These are phyloP conservation scores for Nowickia ferox DNA, from an alignment of 2,888 invertebrate genomes.

Conservation along the genomic window DNA sequence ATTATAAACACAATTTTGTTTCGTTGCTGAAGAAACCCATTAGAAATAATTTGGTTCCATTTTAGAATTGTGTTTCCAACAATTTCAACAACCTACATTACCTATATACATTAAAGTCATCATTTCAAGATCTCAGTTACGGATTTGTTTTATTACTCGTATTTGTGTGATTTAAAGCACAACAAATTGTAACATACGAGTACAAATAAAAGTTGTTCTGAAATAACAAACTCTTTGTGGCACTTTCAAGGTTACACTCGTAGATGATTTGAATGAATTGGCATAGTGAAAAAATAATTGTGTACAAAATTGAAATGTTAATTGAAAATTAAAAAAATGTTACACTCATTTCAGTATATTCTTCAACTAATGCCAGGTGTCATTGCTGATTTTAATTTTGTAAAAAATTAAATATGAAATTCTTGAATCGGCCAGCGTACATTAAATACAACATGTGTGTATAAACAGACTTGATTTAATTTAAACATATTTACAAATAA, in stretches of 20 bases:
- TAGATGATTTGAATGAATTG: constrained; percentile 32
- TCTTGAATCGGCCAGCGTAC: constrained; percentile 25
- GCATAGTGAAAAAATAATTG: background rate
- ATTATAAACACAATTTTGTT: constrained; percentile 20
- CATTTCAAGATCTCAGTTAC: constrained; percentile 21
- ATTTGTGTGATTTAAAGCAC: constrained; percentile 27
- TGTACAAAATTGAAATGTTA: background rate
- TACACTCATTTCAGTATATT: constrained; percentile 3
- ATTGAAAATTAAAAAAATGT: background rate
- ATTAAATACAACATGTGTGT: background rate
- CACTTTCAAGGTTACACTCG: constrained; percentile 57
- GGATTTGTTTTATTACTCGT: background rate
- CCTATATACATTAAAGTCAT: constrained; percentile 27
- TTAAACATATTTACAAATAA: constrained; percentile 61
- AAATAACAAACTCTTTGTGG: constrained; percentile 62
- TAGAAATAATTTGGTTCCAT: constrained; percentile 24
- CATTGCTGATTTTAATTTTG: constrained; percentile 36
- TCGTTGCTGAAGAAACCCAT: background rate
- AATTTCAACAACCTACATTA: constrained; percentile 40
- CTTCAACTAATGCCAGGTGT: constrained; percentile 59
- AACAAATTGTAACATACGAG: constrained; percentile 35
- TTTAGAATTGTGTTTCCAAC: background rate
- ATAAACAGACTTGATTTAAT: constrained; percentile 64
- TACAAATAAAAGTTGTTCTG: constrained; percentile 59
- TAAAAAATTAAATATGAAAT: constrained; percentile 21